Conservation (phyloP, 2,113 vertebrate species). For the Nesoenas mayeri region DNA sequence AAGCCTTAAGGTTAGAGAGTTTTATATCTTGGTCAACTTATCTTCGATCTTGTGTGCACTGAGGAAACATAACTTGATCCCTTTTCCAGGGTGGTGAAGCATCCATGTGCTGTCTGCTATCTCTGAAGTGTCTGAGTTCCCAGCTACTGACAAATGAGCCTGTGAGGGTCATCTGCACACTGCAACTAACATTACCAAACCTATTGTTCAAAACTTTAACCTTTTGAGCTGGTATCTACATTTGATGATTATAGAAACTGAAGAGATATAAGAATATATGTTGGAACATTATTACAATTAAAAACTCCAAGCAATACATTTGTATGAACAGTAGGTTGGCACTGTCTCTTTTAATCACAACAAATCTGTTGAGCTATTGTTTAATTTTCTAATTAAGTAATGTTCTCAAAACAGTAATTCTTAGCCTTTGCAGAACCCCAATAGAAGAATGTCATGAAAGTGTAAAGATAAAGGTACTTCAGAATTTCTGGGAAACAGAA, state of each 20-base stretch:
- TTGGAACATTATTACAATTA: not conserved
- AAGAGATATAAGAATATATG: not conserved
- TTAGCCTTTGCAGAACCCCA: not conserved
- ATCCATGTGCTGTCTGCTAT: not conserved
- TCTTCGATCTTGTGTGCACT: not conserved
- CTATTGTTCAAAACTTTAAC: not conserved
- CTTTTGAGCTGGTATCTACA: not conserved
- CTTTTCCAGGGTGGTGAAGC: not conserved
- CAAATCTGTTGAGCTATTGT: not conserved
- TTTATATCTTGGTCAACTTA: not conserved
- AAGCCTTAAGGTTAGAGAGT: not conserved
- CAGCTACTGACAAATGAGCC: not conserved
- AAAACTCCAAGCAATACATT: not conserved
- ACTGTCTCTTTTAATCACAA: not conserved
- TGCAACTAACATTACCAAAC: not conserved
- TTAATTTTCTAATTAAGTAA: not conserved
- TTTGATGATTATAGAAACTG: not conserved
- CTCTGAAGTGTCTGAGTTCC: not conserved
- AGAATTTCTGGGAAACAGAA: not conserved
- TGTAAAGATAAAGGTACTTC: not conserved
- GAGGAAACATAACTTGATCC: not conserved
- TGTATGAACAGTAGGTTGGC: not conserved
- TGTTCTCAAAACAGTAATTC: not conserved
- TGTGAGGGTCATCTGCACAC: not conserved
- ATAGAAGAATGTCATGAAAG: not conserved